A percentile compares a stretch with the other conserved stretches of the same genome.
These are phyloP conservation scores for Grallaria varia DNA, from an alignment of 2,113 vertebrate species.

Conservation along the genomic window DNA sequence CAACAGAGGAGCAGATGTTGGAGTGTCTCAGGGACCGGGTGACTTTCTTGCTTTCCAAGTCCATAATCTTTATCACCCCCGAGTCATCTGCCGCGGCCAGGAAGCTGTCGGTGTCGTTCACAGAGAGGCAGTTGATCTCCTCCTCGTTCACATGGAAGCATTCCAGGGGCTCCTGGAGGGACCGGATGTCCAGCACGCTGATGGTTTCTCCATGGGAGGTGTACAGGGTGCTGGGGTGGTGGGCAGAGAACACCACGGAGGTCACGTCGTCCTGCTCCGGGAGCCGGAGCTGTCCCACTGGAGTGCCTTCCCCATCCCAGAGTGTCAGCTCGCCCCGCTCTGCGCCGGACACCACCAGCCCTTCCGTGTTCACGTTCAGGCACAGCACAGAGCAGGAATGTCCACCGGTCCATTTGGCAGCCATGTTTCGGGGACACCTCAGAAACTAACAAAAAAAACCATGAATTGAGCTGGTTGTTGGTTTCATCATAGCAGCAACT, in stretches of 20 bases:
- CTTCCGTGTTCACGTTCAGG: constrained; percentile 73
- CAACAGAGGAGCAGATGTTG: constrained; percentile 93
- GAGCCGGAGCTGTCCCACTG: constrained; percentile 66
- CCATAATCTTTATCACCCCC: constrained; percentile 84
- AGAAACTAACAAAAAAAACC: background rate
- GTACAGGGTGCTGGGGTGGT: constrained; percentile 73
- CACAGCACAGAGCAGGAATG: constrained; percentile 84
- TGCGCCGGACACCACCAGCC: constrained; percentile 85
- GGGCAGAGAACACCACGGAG: constrained; percentile 79
- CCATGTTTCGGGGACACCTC: constrained; percentile 71
- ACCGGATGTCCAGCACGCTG: constrained; percentile 82
- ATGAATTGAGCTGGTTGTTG: background rate
- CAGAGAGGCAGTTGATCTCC: constrained; percentile 88
- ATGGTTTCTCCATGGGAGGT: constrained; percentile 82
- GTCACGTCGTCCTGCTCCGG: constrained; percentile 77
- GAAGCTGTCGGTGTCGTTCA: constrained; percentile 79
- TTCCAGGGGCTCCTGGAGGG: constrained; percentile 73
- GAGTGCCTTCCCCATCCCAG: constrained; percentile 81
- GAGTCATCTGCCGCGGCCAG: constrained; percentile 91
- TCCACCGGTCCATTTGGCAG: constrained; percentile 80
- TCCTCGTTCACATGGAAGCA: constrained; percentile 83
- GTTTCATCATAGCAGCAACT: background rate
- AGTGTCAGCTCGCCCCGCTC: constrained; percentile 83
- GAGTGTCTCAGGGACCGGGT: constrained; percentile 87
- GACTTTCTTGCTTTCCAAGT: constrained; percentile 84